Evolutionary conservation across 2,797 vertebrate species (phyloP).

Genomic region (Hephaestus fuliginosus): DNA sequence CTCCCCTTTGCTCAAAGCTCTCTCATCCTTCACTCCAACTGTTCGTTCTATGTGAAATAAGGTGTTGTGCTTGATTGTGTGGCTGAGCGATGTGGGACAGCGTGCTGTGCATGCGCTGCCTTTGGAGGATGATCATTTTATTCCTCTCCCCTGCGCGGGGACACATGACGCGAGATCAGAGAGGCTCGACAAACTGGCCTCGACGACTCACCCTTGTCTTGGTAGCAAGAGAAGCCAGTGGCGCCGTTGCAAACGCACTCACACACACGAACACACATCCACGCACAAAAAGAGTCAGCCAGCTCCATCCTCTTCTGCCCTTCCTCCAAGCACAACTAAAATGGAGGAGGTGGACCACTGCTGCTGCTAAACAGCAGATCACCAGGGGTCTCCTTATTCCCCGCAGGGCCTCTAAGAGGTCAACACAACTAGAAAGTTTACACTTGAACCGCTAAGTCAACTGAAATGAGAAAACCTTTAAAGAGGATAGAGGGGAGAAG

Average conservation of each 20-base stretch:
- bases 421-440: conserved; percentile 82
- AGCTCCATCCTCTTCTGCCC: conserved; percentile 64
- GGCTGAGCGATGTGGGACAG: conserved; percentile 27
- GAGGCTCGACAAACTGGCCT: conserved; percentile 47
- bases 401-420: conserved; percentile 76
- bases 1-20: conserved; percentile 61
- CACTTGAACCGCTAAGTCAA: conserved; percentile 81
- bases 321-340: conserved; percentile 64
- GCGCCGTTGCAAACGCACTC: conserved; percentile 37
- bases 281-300: conserved; percentile 36
- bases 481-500: conserved; percentile 75
- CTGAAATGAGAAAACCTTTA: conserved; percentile 80
- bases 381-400: conserved; percentile 75
- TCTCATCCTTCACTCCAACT: conserved; percentile 63
- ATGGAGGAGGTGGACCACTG: conserved; percentile 74
- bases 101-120: conserved; percentile 43
- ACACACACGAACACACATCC: conserved; percentile 18
- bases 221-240: conserved; percentile 34
- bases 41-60: conserved; percentile 57
- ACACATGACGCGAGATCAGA: conserved; percentile 55
- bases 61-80: conserved; percentile 58
- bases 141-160: conserved; percentile 34
- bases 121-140: conserved; percentile 48
- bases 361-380: conserved; percentile 78
- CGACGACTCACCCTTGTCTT: conserved; percentile 34